Base-by-base conservation (phyloP, 2,888 invertebrate species). In the Thymelicus acteon region DNA sequence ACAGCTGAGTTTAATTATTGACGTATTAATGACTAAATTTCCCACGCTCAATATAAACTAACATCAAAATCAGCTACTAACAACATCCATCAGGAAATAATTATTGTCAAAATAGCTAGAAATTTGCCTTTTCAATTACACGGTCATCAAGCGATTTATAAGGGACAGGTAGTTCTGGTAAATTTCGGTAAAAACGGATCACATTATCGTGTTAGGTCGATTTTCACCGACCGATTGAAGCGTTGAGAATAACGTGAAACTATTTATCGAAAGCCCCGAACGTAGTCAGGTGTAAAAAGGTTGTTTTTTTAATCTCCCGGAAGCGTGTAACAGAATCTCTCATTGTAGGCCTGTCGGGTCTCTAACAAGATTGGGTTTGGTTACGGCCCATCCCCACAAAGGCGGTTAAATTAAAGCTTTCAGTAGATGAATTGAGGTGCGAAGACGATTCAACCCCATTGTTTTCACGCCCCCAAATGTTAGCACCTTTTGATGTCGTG, bases 201-300 rank as follows among this genome's bases (percentile, higher is more conserved):
- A 40, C 40, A 70, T 60, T 60, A 64, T 70, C 49, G 44, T 40
- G 60, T 70, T 70, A 70, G 31, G 52, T 64, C 64, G 67, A 73
- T 75, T 76, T 67, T 62, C 57, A 72, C 71, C 63, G 69, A 71
- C 71, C 72, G 49, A 73, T 64, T 67, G 67, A 66, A 72, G 71
- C 75, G 75, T 75, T 60, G 44, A 71, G 66, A 73, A 73, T 58
- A 58, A 65, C 69, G 71, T 74, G 57, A 72, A 75, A 72, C 69
- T 73, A 74, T 76, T 75, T 75, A 73, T 72, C 54, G 65, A 71
- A 57, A 67, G 63, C 69, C 71, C 66, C 77, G 75, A 79, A 80
- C 80, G 83, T 82, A 87, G 80, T 91, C 86, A 89, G 83, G 90
- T 89, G 90, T 86, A 85, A 87, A 87, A 85, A 87, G 80, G 78